phyloP scores from a whole-genome alignment of 2,113 vertebrate species.

The Oceanodroma tethys region DNA sequence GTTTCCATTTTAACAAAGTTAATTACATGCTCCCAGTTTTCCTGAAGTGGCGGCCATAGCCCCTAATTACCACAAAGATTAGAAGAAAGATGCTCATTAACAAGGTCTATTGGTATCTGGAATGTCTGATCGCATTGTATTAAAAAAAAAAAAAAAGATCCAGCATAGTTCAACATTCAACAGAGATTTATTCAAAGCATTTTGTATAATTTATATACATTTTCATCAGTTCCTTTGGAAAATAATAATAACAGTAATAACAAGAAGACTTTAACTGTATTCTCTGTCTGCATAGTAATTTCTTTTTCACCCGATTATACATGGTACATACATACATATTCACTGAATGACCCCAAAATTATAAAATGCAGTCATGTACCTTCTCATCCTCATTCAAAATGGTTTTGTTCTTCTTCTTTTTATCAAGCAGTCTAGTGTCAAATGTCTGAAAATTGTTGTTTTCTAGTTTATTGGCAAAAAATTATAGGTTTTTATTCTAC shows the following conservation, averaged over 20 bases:
- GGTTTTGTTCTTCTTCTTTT: not conserved
- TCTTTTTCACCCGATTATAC: not conserved
- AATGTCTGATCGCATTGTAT: not conserved
- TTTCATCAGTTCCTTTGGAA: not conserved
- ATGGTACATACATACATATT: not conserved
- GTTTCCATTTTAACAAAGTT: not conserved
- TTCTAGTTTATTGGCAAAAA: not conserved
- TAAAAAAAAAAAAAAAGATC: not conserved
- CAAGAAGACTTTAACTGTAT: not conserved
- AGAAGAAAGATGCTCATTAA: not conserved
- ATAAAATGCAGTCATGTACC: not conserved
- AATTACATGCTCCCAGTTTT: not conserved
- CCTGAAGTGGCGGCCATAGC: not conserved
- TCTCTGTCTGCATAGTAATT: not conserved
- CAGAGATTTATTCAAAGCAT: not conserved
- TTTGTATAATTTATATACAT: not conserved
- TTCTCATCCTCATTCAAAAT: not conserved
- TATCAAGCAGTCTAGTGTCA: not conserved
- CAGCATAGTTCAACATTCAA: not conserved
- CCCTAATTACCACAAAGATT: not conserved
- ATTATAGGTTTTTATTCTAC: conserved; percentile 11
- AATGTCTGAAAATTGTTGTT: not conserved
- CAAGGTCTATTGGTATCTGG: not conserved
- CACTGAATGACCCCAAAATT: not conserved
- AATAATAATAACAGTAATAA: not conserved